Percentiles rank a stretch among this genome's conserved stretches.
These are phyloP conservation scores for Stomatorhinus walkeri DNA, from an alignment of 2,797 vertebrate species.

Conservation along the genomic window DNA sequence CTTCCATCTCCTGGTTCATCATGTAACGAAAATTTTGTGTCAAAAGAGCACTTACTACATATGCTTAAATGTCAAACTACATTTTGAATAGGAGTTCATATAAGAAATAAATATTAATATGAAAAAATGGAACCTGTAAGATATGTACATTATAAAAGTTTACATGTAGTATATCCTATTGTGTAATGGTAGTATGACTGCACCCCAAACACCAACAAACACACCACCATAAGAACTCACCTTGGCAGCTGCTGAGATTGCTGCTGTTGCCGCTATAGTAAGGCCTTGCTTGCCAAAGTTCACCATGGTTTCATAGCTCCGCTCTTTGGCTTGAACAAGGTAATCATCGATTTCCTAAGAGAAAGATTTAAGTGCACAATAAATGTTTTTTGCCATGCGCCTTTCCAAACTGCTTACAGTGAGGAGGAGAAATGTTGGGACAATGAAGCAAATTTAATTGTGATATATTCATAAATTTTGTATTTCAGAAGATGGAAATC, in stretches of 20 bases:
- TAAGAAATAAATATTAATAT: neutral
- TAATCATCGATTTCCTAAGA: slow-evolving; percentile 77
- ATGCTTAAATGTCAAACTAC: neutral
- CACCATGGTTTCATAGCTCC: slow-evolving; percentile 77
- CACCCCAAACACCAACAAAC: neutral
- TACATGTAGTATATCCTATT: neutral
- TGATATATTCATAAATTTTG: neutral
- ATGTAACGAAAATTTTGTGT: neutral
- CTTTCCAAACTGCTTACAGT: neutral
- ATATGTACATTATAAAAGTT: neutral
- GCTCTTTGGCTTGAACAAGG: slow-evolving; percentile 75
- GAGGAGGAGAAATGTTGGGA: neutral
- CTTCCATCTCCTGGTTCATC: neutral
- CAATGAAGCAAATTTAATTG: neutral
- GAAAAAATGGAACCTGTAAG: neutral
- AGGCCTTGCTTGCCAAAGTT: slow-evolving; percentile 74
- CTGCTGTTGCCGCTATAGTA: slow-evolving; percentile 70
- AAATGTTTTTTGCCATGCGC: neutral
- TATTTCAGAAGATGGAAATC: neutral
- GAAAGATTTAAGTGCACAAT: slow-evolving; percentile 18
- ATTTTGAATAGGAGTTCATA: neutral
- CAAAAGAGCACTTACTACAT: neutral
- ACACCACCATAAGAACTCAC: slow-evolving; percentile 39
- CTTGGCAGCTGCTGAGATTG: slow-evolving; percentile 72
- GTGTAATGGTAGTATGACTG: neutral